Evolutionary conservation across 2,113 vertebrate genomes (phyloP).

Genomic region (Myotis lucifugus): DNA sequence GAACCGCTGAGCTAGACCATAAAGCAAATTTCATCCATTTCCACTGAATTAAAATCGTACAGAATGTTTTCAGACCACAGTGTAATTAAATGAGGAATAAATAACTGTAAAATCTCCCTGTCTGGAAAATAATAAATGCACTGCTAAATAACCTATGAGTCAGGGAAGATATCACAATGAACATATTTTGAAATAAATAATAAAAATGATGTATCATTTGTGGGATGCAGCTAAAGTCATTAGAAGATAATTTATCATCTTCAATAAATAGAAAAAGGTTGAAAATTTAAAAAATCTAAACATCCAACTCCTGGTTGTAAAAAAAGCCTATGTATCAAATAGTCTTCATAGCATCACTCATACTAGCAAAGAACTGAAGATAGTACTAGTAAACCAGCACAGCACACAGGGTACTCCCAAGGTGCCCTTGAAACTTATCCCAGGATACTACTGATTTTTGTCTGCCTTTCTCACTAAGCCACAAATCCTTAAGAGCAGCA

Average conservation of each 20-base stretch:
- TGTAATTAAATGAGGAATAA: not conserved
- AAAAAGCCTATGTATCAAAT: not conserved
- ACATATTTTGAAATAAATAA: not conserved
- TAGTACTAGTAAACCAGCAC: rapidly evolving
- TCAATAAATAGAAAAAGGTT: not conserved
- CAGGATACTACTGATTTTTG: rapidly evolving
- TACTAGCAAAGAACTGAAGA: not conserved
- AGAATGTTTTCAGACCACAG: not conserved
- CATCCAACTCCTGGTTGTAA: not conserved
- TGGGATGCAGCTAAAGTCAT: no score
- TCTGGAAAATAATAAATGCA: not conserved
- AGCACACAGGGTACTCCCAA: no score
- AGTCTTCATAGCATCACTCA: not conserved
- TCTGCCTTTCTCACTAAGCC: not conserved
- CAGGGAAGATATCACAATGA: not conserved
- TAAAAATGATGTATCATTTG: not conserved
- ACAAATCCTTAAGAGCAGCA: not conserved
- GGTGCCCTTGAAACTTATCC: rapidly evolving
- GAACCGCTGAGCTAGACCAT: not conserved
- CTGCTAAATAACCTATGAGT: not conserved
- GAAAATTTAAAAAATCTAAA: not conserved
- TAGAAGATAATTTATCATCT: no score
- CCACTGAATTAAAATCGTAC: not conserved
- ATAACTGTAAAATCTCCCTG: not conserved
- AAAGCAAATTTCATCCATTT: not conserved